Conservation (phyloP, 2,113 vertebrate species). For the Trogon surrucura region DNA sequence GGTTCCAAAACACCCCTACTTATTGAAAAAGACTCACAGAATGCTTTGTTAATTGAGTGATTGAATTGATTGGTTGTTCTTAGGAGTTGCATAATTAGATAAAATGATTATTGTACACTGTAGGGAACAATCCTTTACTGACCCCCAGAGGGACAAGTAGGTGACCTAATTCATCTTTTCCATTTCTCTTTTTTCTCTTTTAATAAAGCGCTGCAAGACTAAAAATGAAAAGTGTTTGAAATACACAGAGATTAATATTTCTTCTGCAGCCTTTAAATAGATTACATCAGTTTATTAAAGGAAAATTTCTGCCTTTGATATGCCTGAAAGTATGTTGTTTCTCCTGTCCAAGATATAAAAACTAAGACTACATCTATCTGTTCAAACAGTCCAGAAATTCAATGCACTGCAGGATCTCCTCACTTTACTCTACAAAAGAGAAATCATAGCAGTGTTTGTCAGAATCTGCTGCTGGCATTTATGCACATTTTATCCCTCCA, state of each 20-base stretch:
- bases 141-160: neutral
- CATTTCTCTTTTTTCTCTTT: neutral
- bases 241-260: neutral
- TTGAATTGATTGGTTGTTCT: neutral
- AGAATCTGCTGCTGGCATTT: neutral
- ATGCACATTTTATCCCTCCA: neutral
- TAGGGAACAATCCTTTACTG: neutral
- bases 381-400: neutral
- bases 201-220: neutral
- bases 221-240: neutral
- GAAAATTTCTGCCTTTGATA: neutral
- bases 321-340: neutral
- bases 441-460: neutral
- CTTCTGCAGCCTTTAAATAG: neutral
- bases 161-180: neutral
- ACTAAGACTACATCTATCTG: neutral
- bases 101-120: neutral
- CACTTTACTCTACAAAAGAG: neutral
- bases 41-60: neutral
- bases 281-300: neutral
- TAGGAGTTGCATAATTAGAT: neutral
- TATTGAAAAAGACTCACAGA: neutral
- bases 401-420: neutral
- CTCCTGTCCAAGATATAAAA: neutral
- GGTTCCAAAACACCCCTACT: neutral